Evolutionary conservation across 2,888 invertebrate genomes (phyloP), one percentile per base, ranked within the genome.

Genomic region (Amphimallon solstitiale): DNA sequence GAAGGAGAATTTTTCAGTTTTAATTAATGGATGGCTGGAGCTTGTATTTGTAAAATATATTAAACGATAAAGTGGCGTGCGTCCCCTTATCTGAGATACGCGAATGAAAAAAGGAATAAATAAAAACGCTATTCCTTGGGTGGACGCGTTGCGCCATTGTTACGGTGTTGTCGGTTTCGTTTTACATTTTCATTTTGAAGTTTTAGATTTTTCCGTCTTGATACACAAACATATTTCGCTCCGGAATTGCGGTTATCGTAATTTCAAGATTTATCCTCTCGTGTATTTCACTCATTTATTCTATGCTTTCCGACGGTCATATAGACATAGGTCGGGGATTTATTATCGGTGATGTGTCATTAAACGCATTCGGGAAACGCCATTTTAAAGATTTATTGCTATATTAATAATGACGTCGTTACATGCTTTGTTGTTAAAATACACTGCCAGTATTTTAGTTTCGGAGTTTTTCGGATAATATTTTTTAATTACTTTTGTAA

Each of bases 61-160:
- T 59, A 45, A n/a, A n/a, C 40, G 54, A 59, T 59, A 59, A 45
- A 15, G 29, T 45, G 43, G 43, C 43, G 56, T 43, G 43, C 29
- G 3, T 29, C 29, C 38, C 43, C 43, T 59, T 59, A 59, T 59
- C 56, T 43, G 29, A 2, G 56, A 43, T 45, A 45, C n/a, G 56
- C 7, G 29, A 29, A 9, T 5, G 29, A 3, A 29, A 29, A 29
- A 43, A 56, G 29, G 29, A 59, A 54, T n/a, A n/a, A n/a, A n/a
- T n/a, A n/a, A n/a, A n/a, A n/a, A n/a, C n/a, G 38, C 21, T 40
- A n/a, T n/a, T 54, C 12, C 54, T 40, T 59, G 56, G 34, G 14
- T n/a, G n/a, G n/a, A 29, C 29, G n/a, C 29, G 29, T 29, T 29
- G 29, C 5, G 29, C 29, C 3, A 29, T 29, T 2, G 29, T 29